Base-by-base conservation (phyloP, 2,888 invertebrate species). In the Patella depressa region DNA sequence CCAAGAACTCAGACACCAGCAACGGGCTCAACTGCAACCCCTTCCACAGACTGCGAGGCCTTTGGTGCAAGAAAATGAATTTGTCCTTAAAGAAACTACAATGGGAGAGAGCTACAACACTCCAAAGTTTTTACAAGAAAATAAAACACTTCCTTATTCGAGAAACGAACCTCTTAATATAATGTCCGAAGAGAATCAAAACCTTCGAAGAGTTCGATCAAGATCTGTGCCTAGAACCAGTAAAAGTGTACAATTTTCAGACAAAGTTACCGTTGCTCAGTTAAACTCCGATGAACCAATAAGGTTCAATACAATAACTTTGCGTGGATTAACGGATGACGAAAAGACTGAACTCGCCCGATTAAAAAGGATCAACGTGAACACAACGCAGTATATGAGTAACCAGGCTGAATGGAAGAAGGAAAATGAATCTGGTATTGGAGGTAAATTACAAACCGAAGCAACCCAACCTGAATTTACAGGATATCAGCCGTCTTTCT, bases 81-180 rank as follows among this genome's bases (percentile, higher is more conserved):
- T 78, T 34, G 73, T 83, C n/a, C 81, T 85, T 24, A 86, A 82
- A 65, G 88, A 89, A 74, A 85, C 85, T 72, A 86, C 84, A 11
- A 86, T 87, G 80, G 90, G 89, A 5, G 87, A 86, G 53, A 84
- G 83, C 75, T 91, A 88, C 82, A 91, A 89, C 83, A 88, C 88
- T 7, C 80, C 81, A 71, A 90, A 89, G 79, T 91, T 90, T 82
- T 83, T 91, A 34, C 91, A 91, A 82, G 90, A 91, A 57, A 82
- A 88, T 59, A 80, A 84, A 34, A 76, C 91, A 24, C 82, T 85
- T 24, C 82, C 78, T 29, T 80, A 82, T 79, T 85, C 85, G n/a
- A 81, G 89, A 24, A 82, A 85, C 14, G 90, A 90, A 75, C 90
- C 90, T 0, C 79, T 85, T 0, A 79, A 83, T 73, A 77, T 90